Evolutionary conservation across 2,888 invertebrate genomes (phyloP).

Genomic region (Apamea crenata): DNA sequence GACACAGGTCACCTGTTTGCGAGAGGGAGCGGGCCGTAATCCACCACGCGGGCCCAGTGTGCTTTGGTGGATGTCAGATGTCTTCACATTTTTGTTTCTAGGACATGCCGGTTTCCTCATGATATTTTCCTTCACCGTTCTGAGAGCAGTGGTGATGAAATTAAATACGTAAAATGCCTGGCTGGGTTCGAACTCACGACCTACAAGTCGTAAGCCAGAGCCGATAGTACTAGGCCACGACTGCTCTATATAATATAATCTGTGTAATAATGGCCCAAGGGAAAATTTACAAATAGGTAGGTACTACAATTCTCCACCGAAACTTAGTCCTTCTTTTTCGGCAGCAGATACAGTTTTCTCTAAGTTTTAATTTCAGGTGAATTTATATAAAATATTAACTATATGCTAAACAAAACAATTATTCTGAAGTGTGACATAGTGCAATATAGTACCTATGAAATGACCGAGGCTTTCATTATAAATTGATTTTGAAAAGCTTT

Average conservation of each 20-base stretch:
- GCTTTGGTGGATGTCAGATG: not conserved
- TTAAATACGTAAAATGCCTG: not conserved
- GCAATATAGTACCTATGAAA: not conserved
- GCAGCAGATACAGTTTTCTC: not conserved
- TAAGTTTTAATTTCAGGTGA: not conserved
- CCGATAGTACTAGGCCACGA: not conserved
- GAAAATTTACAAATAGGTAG: not conserved
- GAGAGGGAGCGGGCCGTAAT: not conserved
- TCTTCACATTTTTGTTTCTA: not conserved
- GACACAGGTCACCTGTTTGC: not conserved
- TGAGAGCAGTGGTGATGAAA: not conserved
- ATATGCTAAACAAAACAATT: conserved; percentile 2
- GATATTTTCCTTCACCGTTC: not conserved
- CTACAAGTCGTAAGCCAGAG: not conserved
- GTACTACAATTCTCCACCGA: not conserved
- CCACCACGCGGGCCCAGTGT: not conserved
- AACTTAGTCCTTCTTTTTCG: not conserved
- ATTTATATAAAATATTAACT: not conserved
- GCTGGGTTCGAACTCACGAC: not conserved
- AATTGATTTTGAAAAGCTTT: not conserved
- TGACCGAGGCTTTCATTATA: not conserved
- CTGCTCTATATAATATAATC: not conserved
- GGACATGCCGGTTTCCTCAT: not conserved
- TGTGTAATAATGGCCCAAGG: no score
- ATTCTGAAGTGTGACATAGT: not conserved